Evolutionary conservation across 64 coral and sea anemone species (phyloP).

Genomic region (Acropora tenuis): DNA sequence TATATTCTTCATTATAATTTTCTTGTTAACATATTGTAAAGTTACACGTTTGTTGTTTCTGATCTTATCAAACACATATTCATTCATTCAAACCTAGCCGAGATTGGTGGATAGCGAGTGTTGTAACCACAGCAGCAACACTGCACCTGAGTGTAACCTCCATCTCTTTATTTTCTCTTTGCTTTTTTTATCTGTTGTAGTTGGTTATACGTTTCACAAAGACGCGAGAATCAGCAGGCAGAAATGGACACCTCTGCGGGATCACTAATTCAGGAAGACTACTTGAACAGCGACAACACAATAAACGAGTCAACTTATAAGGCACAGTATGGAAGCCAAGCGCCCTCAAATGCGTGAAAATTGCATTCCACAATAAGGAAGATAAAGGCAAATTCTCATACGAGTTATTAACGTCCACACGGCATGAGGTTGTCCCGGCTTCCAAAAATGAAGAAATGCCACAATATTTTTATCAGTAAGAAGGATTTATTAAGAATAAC

Average conservation of each 20-base stretch:
- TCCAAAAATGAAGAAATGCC: too few species aligned
- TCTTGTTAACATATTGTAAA: too few species aligned
- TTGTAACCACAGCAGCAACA: too few species aligned
- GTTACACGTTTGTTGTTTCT: too few species aligned
- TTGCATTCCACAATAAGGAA: not conserved
- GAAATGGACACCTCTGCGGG: not conserved
- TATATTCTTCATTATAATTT: too few species aligned
- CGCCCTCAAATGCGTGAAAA: not conserved
- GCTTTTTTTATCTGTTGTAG: slow-evolving; percentile 2
- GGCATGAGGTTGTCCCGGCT: not conserved
- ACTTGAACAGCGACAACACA: not conserved
- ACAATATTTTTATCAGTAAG: too few species aligned
- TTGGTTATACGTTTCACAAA: slow-evolving; percentile 23
- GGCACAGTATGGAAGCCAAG: not conserved
- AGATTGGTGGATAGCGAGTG: not conserved
- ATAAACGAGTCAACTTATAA: not conserved
- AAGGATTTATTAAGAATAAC: too few species aligned
- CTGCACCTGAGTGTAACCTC: too few species aligned
- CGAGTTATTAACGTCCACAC: not conserved
- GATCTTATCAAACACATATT: not conserved
- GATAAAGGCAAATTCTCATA: too few species aligned
- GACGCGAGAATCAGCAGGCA: not conserved
- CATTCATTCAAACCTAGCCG: not conserved
- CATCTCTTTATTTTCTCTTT: not conserved
- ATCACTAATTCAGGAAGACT: not conserved